phyloP scores from a whole-genome alignment of 2,888 invertebrate genomes.

The Cryptocheilus praepositus region DNA sequence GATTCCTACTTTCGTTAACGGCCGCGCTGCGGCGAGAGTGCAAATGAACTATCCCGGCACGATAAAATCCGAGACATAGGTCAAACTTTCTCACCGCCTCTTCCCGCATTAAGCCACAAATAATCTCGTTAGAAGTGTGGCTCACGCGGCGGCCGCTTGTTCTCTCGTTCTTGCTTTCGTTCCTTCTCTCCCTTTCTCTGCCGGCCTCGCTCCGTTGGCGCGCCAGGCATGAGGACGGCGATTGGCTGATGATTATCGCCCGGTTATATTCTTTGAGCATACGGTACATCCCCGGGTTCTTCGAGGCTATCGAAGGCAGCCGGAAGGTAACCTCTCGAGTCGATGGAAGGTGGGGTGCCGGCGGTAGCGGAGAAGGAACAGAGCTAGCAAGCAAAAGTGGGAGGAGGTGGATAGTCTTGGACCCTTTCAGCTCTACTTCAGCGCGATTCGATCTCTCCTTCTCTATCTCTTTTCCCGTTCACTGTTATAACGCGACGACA shows the following conservation, averaged over 20 bases:
- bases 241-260: conserved; percentile 51
- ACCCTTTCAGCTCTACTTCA: conserved; percentile 40
- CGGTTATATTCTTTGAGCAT: conserved; percentile 50
- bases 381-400: conserved; percentile 1
- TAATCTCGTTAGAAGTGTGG: conserved; percentile 51
- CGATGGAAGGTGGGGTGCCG: conserved; percentile 12
- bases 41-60: neutral
- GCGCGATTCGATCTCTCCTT: conserved; percentile 46
- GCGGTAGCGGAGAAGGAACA: conserved; percentile 17
- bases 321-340: conserved; percentile 58
- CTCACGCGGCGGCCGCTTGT: conserved; percentile 37
- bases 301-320: conserved; percentile 55
- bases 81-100: conserved; percentile 10
- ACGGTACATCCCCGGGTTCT: conserved; percentile 46
- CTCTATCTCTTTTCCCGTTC: conserved; percentile 52
- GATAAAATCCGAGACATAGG: conserved; percentile 37
- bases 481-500: conserved; percentile 55
- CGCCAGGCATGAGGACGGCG: conserved; percentile 35
- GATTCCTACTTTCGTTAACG: too few relatives aligned
- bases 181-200: conserved; percentile 1
- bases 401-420: conserved; percentile 1
- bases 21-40: too few relatives aligned
- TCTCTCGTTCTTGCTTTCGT: conserved; percentile 35
- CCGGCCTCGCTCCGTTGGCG: too few relatives aligned
- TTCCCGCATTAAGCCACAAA: conserved; percentile 52